phyloP scores from a whole-genome alignment of 2,797 vertebrate genomes.

The Hyperoplus immaculatus region DNA sequence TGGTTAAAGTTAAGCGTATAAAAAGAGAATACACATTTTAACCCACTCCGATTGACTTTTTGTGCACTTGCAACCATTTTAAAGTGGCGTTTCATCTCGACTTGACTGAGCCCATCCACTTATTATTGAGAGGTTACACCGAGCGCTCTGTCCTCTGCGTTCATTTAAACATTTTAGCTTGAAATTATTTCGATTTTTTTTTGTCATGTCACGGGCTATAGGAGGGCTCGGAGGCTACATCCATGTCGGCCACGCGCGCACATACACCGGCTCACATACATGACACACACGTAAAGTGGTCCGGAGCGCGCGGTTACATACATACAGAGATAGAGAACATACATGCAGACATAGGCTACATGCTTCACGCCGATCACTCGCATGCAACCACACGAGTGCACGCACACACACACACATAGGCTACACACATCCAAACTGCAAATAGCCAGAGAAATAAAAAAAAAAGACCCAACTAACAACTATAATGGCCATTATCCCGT shows the following conservation, averaged over 20 bases:
- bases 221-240: constrained; percentile 35
- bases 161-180: no score
- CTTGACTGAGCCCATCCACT: constrained; percentile 35
- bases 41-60: constrained; percentile 68
- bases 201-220: constrained; percentile 70
- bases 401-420: constrained; percentile 31
- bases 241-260: constrained; percentile 69
- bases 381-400: constrained; percentile 19
- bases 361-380: constrained; percentile 58
- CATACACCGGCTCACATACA: constrained; percentile 79
- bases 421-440: constrained; percentile 43
- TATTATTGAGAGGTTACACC: constrained; percentile 26
- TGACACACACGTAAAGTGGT: constrained; percentile 80
- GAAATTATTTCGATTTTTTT: constrained; percentile 50
- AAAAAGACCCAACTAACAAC: constrained; percentile 57
- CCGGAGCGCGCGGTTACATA: constrained; percentile 67
- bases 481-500: constrained; percentile 61
- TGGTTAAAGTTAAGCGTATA: constrained; percentile 68
- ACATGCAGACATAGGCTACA: background rate
- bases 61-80: constrained; percentile 65
- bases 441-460: constrained; percentile 31
- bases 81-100: constrained; percentile 45
- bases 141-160: background rate
- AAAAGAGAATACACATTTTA: constrained; percentile 25
- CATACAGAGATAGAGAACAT: constrained; percentile 38